phyloP scores from a whole-genome alignment of 2,888 invertebrate species.

The Microctonus hyperodae region DNA sequence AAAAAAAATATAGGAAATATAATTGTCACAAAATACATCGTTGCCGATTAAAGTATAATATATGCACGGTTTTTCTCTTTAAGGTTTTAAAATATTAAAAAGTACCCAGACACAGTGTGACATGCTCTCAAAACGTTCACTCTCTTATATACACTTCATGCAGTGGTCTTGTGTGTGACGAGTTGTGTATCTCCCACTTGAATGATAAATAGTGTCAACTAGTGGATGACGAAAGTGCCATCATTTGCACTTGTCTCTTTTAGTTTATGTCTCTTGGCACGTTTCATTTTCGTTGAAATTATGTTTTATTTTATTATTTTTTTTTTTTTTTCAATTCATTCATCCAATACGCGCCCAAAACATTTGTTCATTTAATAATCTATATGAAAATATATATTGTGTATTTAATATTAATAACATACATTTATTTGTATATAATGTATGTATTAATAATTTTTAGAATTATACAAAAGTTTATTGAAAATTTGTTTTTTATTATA shows the following conservation, averaged over 20 bases:
- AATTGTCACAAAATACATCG: not conserved
- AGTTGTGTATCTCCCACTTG: constrained; percentile 4
- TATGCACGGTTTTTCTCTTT: not conserved
- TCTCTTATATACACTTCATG: not conserved
- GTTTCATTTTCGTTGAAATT: not conserved
- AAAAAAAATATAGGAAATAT: not conserved
- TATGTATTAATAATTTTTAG: too few species aligned
- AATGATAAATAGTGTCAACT: not conserved
- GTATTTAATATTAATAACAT: too few species aligned
- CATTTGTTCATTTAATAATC: not conserved
- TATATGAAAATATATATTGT: too few species aligned
- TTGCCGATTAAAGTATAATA: not conserved
- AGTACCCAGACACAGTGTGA: not conserved
- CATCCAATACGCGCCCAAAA: not conserved
- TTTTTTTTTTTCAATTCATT: not conserved
- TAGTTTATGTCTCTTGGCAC: not conserved
- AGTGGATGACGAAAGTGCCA: constrained; percentile 15
- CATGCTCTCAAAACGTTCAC: not conserved
- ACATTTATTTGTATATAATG: too few species aligned
- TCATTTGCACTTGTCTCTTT: not conserved
- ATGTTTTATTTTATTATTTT: not conserved
- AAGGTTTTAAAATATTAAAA: not conserved
- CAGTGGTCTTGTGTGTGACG: not conserved
- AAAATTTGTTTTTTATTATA: not conserved
- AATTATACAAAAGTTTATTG: too few species aligned